Conservation (phyloP, 2,113 vertebrate species). For the Pomatorhinus ruficollis region DNA sequence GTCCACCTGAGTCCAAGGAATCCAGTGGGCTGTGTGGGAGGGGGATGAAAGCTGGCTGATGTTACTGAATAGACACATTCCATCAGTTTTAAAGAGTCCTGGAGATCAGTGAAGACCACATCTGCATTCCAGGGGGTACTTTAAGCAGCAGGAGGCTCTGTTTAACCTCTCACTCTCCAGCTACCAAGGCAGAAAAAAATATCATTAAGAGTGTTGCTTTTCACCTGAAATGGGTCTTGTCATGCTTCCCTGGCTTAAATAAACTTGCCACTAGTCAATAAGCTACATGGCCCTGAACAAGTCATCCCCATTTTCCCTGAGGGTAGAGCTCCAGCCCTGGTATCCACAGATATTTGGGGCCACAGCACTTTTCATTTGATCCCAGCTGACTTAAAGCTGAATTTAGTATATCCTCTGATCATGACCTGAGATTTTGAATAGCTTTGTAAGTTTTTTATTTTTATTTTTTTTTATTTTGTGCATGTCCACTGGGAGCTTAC, state of each 20-base stretch:
- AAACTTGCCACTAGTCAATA: neutral
- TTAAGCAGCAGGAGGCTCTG: neutral
- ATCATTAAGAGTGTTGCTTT: neutral
- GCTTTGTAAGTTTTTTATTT: neutral
- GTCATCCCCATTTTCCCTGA: neutral
- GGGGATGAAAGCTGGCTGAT: neutral
- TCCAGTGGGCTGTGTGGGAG: neutral
- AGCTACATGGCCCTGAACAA: neutral
- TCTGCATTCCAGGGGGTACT: neutral
- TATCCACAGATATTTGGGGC: neutral
- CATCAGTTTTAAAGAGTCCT: neutral
- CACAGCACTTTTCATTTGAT: neutral
- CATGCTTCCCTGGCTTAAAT: neutral
- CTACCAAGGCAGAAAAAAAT: neutral
- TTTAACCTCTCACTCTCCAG: neutral
- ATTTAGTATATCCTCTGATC: neutral
- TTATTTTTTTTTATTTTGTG: neutral
- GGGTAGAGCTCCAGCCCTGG: neutral
- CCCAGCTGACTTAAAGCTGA: neutral
- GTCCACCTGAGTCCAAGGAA: neutral
- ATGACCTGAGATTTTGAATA: neutral
- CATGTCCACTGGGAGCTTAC: neutral
- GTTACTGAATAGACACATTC: neutral
- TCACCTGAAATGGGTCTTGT: neutral
- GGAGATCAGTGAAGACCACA: neutral